phyloP scores from a whole-genome alignment of 2,888 invertebrate species.

The Petrolisthes cinctipes region DNA sequence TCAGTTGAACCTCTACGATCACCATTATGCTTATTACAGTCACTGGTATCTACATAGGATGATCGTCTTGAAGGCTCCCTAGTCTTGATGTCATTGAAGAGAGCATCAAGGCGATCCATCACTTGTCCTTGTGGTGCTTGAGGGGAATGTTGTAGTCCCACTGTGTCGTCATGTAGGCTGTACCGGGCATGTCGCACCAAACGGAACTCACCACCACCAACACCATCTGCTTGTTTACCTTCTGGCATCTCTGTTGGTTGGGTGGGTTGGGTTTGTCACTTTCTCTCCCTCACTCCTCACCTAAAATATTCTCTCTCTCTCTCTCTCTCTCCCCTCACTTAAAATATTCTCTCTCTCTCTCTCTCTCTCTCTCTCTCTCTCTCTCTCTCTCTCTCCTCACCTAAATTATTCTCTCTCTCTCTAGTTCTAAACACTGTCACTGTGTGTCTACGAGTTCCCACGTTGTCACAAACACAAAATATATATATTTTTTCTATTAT shows the following conservation, averaged over 20 bases:
- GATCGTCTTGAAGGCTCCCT: background rate
- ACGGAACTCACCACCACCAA: slow-evolving; percentile 9
- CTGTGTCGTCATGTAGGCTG: slow-evolving; percentile 19
- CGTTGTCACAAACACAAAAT: too few species aligned
- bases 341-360: background rate
- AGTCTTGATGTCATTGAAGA: slow-evolving; percentile 46
- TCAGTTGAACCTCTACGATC: background rate
- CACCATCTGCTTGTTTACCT: background rate
- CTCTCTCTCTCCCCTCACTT: background rate
- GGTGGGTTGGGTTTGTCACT: background rate
- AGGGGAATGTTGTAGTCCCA: slow-evolving; percentile 28
- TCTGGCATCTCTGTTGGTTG: background rate
- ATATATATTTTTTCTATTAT: too few species aligned
- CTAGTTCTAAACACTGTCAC: background rate
- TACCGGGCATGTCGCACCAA: slow-evolving; percentile 48
- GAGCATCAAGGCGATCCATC: slow-evolving; percentile 55
- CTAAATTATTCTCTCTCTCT: background rate
- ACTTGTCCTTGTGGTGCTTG: slow-evolving; percentile 42
- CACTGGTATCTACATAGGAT: background rate
- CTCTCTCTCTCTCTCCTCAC: background rate
- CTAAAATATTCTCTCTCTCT: background rate
- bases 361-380: slow-evolving; percentile 12
- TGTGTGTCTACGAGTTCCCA: too few species aligned
- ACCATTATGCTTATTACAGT: background rate
- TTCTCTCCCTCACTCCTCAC: slow-evolving; percentile 7